These are phyloP conservation scores for Riparia riparia DNA, from an alignment of 2,113 vertebrate species.

Conservation along the genomic window DNA sequence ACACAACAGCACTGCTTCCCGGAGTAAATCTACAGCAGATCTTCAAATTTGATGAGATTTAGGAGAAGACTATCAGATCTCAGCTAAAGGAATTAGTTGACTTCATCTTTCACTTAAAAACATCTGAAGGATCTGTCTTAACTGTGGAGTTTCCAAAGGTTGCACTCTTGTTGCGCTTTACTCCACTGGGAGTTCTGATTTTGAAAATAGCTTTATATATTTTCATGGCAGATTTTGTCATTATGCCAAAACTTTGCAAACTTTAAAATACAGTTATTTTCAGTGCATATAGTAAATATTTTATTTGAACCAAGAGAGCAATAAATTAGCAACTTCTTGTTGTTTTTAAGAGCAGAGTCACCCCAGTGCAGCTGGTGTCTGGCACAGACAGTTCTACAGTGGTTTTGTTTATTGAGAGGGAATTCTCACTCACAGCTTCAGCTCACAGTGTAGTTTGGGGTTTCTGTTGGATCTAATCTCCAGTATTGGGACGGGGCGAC, in stretches of 20 bases:
- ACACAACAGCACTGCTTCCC: background rate
- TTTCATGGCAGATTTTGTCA: background rate
- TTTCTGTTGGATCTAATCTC: no score
- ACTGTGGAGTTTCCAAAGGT: background rate
- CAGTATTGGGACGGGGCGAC: no score
- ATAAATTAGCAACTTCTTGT: background rate
- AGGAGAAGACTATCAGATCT: background rate
- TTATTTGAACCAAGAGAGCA: background rate
- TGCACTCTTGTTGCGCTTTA: background rate
- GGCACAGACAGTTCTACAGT: background rate
- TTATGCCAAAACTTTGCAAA: background rate
- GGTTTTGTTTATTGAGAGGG: background rate
- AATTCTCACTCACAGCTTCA: background rate
- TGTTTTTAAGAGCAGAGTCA: background rate
- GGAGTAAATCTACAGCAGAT: accelerated
- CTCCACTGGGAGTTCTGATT: background rate
- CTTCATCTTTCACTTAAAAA: background rate
- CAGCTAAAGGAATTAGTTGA: background rate
- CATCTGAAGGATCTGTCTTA: background rate
- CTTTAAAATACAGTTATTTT: background rate
- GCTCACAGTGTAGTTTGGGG: background rate
- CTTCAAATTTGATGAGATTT: background rate
- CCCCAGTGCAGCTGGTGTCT: background rate
- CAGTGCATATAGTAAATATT: background rate
- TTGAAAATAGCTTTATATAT: background rate